A percentile compares a stretch with the other conserved stretches of the same genome.
These are phyloP conservation scores for Atrina japonica DNA, from an alignment of 2,888 invertebrate genomes.

Conservation along the genomic window DNA sequence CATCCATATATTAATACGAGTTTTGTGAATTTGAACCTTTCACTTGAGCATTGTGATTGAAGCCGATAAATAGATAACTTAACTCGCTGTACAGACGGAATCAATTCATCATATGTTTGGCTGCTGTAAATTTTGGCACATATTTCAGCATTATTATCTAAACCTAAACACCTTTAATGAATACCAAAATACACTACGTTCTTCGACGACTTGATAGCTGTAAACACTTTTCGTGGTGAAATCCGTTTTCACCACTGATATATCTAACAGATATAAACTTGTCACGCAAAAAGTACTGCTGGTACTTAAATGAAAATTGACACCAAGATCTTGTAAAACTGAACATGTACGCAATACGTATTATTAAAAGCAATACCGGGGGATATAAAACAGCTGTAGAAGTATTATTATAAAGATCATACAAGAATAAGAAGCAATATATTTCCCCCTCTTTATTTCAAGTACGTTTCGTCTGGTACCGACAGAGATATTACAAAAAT, in stretches of 20 bases:
- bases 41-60: too few relatives aligned
- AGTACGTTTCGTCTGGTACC: not conserved
- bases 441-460: not conserved
- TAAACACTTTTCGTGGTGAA: conserved; percentile 33
- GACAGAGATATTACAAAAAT: not conserved
- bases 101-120: too few relatives aligned
- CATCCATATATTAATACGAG: too few relatives aligned
- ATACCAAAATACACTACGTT: too few relatives aligned
- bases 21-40: not conserved
- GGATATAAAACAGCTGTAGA: conserved; percentile 25
- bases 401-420: too few relatives aligned
- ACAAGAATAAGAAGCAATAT: not conserved
- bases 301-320: conserved; percentile 36
- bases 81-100: too few relatives aligned
- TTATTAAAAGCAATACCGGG: conserved; percentile 10
- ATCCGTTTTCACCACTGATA: conserved; percentile 23
- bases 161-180: too few relatives aligned
- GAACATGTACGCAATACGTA: not conserved
- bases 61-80: too few relatives aligned
- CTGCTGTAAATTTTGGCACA: too few relatives aligned
- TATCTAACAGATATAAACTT: conserved; percentile 33
- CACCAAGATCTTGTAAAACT: conserved; percentile 11
- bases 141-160: too few relatives aligned
- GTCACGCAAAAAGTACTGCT: conserved; percentile 17
- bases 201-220: not conserved